Base-by-base conservation (phyloP, 2,888 invertebrate species). In the Cheilosia soror region DNA sequence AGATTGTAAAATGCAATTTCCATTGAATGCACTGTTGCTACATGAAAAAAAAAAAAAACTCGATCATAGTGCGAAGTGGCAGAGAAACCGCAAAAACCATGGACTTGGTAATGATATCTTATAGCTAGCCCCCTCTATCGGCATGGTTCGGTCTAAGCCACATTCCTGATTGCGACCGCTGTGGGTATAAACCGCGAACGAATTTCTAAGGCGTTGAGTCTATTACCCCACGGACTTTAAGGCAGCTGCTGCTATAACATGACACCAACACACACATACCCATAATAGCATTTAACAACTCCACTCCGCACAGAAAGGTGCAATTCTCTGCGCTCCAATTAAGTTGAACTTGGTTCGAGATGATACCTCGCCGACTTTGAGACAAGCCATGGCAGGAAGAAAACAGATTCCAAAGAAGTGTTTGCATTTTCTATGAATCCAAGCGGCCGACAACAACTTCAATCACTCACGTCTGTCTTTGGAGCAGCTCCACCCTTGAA, bases 311-410 rank as follows among this genome's bases (percentile, higher is more conserved):
- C 55, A 76, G 81, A 84, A 80, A 85, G 84, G 84, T 85, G 81
- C 81, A 85, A 85, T 72, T 81, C 76, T 81, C 84, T 76, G 76
- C 84, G 80, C 84, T 85, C 84, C 84, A 85, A 85, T 85, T 85
- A 85, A 85, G 75, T 81, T 85, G 81, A 81, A 81, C 80, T 81
- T 84, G 69, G 84, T 65, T 72, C 37, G 33, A 65, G 31, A 66
- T 58, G 73, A 66, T 40, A 66, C 62, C 29, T 60, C 68, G 11
- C 25, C 25, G 51, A 11, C 51, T 20, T 20, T 7, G 9, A 49
- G 25, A 51, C 51, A 65, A 33, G 40, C 49, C 13, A 13, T 33
- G 42, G 33, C 72, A 80, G 73, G 66, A 60, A 80, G 66, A 73
- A 29, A 63, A 66, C 37, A 27, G 65, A 75, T 75, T 79, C 75